Conservation (phyloP, 2,888 invertebrate genomes). For the Terebella lapidaria region DNA sequence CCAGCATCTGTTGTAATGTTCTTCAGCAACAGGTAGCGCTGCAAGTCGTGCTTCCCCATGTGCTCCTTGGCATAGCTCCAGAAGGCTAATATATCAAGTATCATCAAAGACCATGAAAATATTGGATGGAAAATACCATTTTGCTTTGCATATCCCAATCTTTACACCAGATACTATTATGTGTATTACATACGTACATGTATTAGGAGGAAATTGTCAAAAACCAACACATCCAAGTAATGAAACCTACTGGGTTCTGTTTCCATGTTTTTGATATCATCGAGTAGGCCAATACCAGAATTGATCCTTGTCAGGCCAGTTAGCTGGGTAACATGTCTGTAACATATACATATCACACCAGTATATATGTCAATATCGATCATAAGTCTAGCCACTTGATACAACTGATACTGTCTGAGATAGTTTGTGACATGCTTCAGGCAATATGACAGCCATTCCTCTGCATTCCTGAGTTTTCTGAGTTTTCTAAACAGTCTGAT, state of each 20-base stretch:
- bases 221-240: background rate
- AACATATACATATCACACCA: slow-evolving; percentile 24
- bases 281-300: slow-evolving; percentile 34
- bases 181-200: too few species aligned
- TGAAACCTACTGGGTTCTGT: slow-evolving; percentile 44
- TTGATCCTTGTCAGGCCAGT: slow-evolving; percentile 58
- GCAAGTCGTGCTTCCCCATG: slow-evolving; percentile 66
- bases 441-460: background rate
- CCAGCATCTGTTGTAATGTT: slow-evolving; percentile 70
- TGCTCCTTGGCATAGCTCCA: slow-evolving; percentile 59
- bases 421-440: background rate
- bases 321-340: slow-evolving; percentile 70
- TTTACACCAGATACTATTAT: too few species aligned
- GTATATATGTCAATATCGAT: background rate
- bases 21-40: slow-evolving; percentile 68
- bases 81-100: slow-evolving; percentile 41
- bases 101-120: too few species aligned
- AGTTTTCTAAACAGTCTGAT: too few species aligned
- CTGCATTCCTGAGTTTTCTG: too few species aligned
- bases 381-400: too few species aligned
- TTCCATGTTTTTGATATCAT: slow-evolving; percentile 45
- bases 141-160: too few species aligned
- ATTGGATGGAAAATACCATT: too few species aligned
- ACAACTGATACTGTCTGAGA: too few species aligned
- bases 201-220: background rate